phyloP scores from a whole-genome alignment of 2,113 vertebrate genomes.

The Bufo gargarizans region DNA sequence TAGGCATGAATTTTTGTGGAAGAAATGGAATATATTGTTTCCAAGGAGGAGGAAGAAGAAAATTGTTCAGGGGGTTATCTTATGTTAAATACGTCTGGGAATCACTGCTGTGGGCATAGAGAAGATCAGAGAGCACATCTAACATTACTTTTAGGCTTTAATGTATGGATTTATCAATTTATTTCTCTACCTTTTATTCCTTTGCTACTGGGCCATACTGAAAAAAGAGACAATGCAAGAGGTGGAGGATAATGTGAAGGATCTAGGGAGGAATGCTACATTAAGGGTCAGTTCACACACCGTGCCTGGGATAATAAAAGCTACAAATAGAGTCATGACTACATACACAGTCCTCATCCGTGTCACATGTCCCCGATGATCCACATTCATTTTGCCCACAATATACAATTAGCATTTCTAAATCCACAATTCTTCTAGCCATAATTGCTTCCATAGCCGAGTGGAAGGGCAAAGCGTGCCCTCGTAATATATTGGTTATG shows the following conservation, averaged over 20 bases:
- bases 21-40: too few relatives aligned
- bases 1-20: too few relatives aligned
- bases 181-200: too few relatives aligned
- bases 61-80: neutral
- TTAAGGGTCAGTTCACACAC: neutral
- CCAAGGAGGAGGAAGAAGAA: too few relatives aligned
- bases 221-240: too few relatives aligned
- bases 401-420: neutral
- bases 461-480: constrained; percentile 14
- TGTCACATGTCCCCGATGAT: neutral
- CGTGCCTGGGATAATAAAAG: neutral
- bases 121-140: too few relatives aligned
- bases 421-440: neutral
- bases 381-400: neutral
- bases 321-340: neutral
- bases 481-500: neutral
- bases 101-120: too few relatives aligned
- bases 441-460: neutral
- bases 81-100: too few relatives aligned
- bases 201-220: too few relatives aligned
- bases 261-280: neutral
- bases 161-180: too few relatives aligned
- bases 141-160: too few relatives aligned
- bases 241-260: neutral
- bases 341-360: neutral